A percentile compares a stretch with the other conserved stretches of the same genome.
phyloP scores from a whole-genome alignment of 1,140 invertebrate species.

The Sarcophaga peregrina region DNA sequence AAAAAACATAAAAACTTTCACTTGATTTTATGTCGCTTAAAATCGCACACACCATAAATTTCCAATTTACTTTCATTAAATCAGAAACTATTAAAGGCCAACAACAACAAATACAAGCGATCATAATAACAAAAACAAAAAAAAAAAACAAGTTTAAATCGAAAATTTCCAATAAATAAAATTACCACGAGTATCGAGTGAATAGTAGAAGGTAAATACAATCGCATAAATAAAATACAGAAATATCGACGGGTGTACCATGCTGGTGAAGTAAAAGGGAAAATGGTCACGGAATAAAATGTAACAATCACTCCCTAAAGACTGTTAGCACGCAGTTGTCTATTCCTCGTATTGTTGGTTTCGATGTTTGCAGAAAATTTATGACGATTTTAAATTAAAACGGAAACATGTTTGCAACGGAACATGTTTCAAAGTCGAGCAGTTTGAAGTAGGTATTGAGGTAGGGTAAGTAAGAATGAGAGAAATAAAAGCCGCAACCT shows the following conservation, averaged over 20 bases:
- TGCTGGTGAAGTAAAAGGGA: too few relatives aligned
- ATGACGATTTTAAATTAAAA: slow-evolving; percentile 67
- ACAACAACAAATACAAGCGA: background rate
- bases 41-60: background rate
- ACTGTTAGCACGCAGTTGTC: slow-evolving; percentile 44
- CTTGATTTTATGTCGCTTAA: background rate
- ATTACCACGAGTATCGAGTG: slow-evolving; percentile 9
- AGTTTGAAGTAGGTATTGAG: background rate
- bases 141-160: slow-evolving; percentile 24
- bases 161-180: slow-evolving; percentile 38
- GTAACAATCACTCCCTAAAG: slow-evolving; percentile 64
- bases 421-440: slow-evolving; percentile 44
- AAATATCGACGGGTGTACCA: too few relatives aligned
- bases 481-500: too few relatives aligned
- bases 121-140: background rate
- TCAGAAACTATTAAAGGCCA: background rate
- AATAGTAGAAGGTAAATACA: background rate
- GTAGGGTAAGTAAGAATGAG: too few relatives aligned
- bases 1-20: background rate
- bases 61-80: background rate
- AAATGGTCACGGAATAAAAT: background rate
- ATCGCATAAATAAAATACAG: too few relatives aligned
- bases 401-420: slow-evolving; percentile 65
- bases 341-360: background rate
- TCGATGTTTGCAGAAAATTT: slow-evolving; percentile 61